Evolutionary conservation across 2,113 vertebrate genomes (phyloP).

Genomic region (Forbesichthys agassizii): DNA sequence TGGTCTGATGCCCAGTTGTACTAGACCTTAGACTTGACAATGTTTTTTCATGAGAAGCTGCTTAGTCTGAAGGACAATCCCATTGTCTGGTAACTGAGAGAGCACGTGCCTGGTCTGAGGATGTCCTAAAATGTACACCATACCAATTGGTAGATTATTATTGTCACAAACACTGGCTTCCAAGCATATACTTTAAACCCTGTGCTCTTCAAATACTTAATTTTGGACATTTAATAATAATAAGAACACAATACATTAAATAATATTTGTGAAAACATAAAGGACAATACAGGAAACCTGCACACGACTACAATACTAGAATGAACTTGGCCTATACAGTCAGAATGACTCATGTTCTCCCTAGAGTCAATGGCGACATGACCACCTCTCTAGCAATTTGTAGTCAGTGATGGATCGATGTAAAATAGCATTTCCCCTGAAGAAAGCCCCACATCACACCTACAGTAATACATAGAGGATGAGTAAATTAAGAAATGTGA

Average conservation of each 20-base stretch:
- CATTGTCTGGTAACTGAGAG: too few species aligned
- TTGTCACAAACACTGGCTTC: too few species aligned
- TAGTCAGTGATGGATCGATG: slow-evolving; percentile 69
- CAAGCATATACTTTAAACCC: too few species aligned
- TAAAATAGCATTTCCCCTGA: slow-evolving; percentile 62
- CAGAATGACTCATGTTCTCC: slow-evolving; percentile 46
- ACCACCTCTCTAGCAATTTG: slow-evolving; percentile 73
- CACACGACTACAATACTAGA: slow-evolving; percentile 31
- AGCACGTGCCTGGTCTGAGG: too few species aligned
- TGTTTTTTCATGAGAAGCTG: too few species aligned
- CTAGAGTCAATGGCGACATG: slow-evolving; percentile 55
- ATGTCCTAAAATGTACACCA: neutral
- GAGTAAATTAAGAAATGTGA: slow-evolving; percentile 49
- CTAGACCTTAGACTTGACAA: too few species aligned
- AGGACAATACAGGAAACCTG: slow-evolving; percentile 22
- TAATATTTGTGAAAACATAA: slow-evolving; percentile 20
- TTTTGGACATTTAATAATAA: too few species aligned
- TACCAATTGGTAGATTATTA: neutral
- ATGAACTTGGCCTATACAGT: slow-evolving; percentile 31
- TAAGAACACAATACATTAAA: slow-evolving; percentile 1
- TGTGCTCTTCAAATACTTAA: too few species aligned
- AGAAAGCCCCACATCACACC: slow-evolving; percentile 56
- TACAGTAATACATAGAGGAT: slow-evolving; percentile 39
- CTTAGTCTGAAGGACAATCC: too few species aligned
- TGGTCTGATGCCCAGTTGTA: too few species aligned